Evolutionary conservation across 2,888 invertebrate genomes (phyloP).

Genomic region (Apamea sordens): DNA sequence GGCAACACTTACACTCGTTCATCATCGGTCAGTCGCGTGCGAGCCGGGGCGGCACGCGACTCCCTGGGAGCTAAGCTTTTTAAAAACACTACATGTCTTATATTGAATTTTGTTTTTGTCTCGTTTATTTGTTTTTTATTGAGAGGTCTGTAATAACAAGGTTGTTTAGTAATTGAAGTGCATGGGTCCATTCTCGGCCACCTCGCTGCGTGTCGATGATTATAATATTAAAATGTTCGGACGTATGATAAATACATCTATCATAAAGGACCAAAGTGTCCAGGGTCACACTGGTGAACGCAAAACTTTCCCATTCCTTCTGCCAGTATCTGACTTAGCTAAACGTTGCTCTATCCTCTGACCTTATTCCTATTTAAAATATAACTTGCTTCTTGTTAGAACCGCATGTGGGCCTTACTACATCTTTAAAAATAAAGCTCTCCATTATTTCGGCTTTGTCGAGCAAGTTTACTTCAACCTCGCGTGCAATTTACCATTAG

Average conservation of each 20-base stretch:
- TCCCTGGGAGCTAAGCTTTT: slow-evolving; percentile 70
- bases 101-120: slow-evolving; percentile 54
- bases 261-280: neutral
- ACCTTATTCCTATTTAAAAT: neutral
- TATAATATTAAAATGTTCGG: neutral
- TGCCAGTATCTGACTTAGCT: neutral
- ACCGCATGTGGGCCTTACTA: neutral
- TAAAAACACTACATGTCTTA: slow-evolving; percentile 71
- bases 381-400: neutral
- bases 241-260: neutral
- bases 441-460: neutral
- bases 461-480: neutral
- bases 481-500: neutral
- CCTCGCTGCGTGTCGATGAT: neutral
- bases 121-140: slow-evolving; percentile 47
- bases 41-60: slow-evolving; percentile 71
- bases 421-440: neutral
- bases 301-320: neutral
- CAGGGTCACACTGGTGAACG: neutral
- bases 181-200: slow-evolving; percentile 4
- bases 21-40: slow-evolving; percentile 82
- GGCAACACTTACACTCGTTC: slow-evolving; percentile 84
- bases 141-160: slow-evolving; percentile 38
- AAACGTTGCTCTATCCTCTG: no score
- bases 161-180: slow-evolving; percentile 40